Percentiles rank a stretch among this genome's conserved stretches.
These are phyloP conservation scores for Xiphorhynchus erythropygius DNA, from an alignment of 2,797 vertebrate genomes.

Conservation along the genomic window DNA sequence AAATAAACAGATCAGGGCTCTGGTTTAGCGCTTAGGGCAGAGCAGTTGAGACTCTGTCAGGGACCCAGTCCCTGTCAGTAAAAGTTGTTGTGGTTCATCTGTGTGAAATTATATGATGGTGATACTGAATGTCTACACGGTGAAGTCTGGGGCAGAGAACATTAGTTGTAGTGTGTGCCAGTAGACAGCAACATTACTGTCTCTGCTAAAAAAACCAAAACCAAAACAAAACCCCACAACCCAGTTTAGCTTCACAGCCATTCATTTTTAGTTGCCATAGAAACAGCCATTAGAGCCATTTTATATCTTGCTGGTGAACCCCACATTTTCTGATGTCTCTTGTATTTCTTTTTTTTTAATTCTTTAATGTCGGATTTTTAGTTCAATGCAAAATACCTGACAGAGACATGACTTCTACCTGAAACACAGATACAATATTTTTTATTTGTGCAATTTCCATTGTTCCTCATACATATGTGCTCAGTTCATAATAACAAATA, in stretches of 20 bases:
- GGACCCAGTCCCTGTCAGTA: background rate
- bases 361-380: background rate
- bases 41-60: background rate
- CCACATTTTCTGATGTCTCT: background rate
- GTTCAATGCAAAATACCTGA: background rate
- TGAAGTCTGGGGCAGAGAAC: background rate
- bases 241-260: background rate
- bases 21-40: background rate
- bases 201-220: background rate
- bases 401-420: background rate
- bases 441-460: background rate
- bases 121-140: background rate
- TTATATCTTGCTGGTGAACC: conserved; percentile 2
- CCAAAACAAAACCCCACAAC: too few species aligned
- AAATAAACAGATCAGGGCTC: background rate
- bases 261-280: conserved; percentile 49
- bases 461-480: background rate
- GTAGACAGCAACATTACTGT: background rate
- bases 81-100: background rate
- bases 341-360: background rate
- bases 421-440: background rate
- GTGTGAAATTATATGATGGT: background rate
- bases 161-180: background rate
- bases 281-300: conserved; percentile 36
- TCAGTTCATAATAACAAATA: background rate